Base-by-base conservation (phyloP, 2,113 vertebrate genomes). In the Caretta caretta region DNA sequence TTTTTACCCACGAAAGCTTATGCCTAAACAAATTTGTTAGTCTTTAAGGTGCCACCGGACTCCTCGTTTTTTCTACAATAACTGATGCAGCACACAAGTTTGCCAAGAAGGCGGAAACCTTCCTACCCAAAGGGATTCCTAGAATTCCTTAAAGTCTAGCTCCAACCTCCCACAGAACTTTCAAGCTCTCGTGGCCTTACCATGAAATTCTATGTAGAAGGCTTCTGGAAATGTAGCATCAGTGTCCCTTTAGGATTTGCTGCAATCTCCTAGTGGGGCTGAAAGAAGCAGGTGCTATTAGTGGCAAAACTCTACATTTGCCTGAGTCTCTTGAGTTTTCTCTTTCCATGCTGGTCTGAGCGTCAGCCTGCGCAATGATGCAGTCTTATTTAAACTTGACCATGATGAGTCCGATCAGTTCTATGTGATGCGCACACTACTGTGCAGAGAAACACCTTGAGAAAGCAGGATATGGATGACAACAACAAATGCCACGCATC, bases 161-260 rank as follows among this genome's bases (percentile, higher is more conserved):
- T n/a, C n/a, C 35, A 72, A 38, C n/a, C 4, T 72, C 65, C 19
- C 65, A 72, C 65, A 38, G 19, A 72, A 38, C 8, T 29, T 62
- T 38, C 35, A 19, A 72, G 65, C 65, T 38, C 35, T 31, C 27
- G 22, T 38, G 19, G 20, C n/a, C 35, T n/a, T n/a, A 38, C n/a
- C 65, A 72, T n/a, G 0, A 75, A 12, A 27, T 75, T 62, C 29
- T 46, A 38, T 20, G 31, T 13, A 1, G 1, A 5, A 38, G 75
- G 81, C 42, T 8, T 8, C 1, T 1, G 25, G 75, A 65, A 46
- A 48, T 0, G 0, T 29, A 59, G 79, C n/a, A 1, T 0, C 1
- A 0, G n/a, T 1, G 1, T 31, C 2, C 8, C 42, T 10, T 22
- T 4, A 22, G 75, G 56, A 27, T 50, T 53, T 49, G 53, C n/a